Percentiles rank a stretch among this genome's conserved stretches.
These are phyloP conservation scores for Microvelia longipes DNA, from an alignment of 1,140 invertebrate species.

Conservation along the genomic window DNA sequence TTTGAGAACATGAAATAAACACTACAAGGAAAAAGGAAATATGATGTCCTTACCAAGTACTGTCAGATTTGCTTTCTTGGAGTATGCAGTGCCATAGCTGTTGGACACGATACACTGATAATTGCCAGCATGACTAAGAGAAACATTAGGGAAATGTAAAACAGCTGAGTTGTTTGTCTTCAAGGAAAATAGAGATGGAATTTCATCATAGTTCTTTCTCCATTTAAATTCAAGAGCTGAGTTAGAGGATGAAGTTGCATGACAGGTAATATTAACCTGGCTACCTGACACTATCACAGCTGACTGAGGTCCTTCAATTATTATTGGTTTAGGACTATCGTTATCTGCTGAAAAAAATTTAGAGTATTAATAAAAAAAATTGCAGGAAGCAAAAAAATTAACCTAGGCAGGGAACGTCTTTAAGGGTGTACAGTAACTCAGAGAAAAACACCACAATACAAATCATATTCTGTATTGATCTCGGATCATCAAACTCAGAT, in stretches of 20 bases:
- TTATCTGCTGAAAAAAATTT: slow-evolving; percentile 36
- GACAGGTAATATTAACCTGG: slow-evolving; percentile 65
- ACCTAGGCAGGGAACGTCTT: slow-evolving; percentile 1
- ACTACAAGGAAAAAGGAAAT: too few species aligned
- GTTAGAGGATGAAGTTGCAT: slow-evolving; percentile 46
- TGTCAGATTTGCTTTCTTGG: slow-evolving; percentile 64
- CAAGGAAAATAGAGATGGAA: slow-evolving; percentile 28
- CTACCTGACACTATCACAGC: slow-evolving; percentile 69
- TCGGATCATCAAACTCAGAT: neutral
- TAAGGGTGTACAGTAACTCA: slow-evolving; percentile 1
- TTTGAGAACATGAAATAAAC: too few species aligned
- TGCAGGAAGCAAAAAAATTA: neutral
- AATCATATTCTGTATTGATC: slow-evolving; percentile 1
- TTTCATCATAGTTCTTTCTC: slow-evolving; percentile 74
- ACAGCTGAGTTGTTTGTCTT: slow-evolving; percentile 35
- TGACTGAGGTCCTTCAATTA: slow-evolving; percentile 61
- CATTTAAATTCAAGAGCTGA: slow-evolving; percentile 61
- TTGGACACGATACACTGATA: slow-evolving; percentile 91
- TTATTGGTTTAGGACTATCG: slow-evolving; percentile 69
- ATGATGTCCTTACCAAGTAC: slow-evolving; percentile 65
- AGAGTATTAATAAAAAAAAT: too few species aligned
- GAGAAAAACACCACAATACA: neutral
- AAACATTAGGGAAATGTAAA: slow-evolving; percentile 54
- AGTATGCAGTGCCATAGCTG: slow-evolving; percentile 77
- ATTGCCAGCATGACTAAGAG: slow-evolving; percentile 59